Evolutionary conservation across 2,113 vertebrate species (phyloP).

Genomic region (Nansenia antarctica): DNA sequence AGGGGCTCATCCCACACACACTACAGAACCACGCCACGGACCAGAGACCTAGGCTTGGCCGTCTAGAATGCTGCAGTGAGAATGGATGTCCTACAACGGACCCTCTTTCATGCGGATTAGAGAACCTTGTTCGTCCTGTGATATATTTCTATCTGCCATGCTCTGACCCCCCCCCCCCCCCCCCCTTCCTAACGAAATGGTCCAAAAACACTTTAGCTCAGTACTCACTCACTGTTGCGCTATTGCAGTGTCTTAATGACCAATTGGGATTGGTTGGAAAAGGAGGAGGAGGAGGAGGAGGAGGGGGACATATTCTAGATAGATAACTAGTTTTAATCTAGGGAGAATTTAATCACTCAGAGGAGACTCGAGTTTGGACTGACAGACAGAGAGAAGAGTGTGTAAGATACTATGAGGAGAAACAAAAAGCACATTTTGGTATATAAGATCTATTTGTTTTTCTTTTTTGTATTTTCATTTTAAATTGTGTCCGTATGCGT

Average conservation of each 20-base stretch:
- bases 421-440: conserved; percentile 66
- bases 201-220: background rate
- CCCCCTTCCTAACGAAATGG: no score
- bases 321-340: background rate
- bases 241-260: background rate
- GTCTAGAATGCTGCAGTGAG: background rate
- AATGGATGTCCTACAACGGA: background rate
- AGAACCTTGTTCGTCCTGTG: background rate
- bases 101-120: background rate
- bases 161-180: background rate
- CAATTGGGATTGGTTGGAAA: background rate
- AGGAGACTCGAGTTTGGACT: conserved; percentile 47
- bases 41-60: background rate
- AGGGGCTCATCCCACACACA: background rate
- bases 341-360: conserved; percentile 37
- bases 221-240: background rate
- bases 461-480: conserved; percentile 33
- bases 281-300: background rate
- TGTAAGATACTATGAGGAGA: background rate
- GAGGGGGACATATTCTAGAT: background rate
- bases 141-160: background rate
- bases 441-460: conserved; percentile 31
- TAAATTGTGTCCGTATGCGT: conserved; percentile 37
- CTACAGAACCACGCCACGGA: background rate
- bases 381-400: conserved; percentile 18